These are phyloP conservation scores for Forpus xanthops DNA, from an alignment of 2,797 vertebrate genomes.

Conservation along the genomic window DNA sequence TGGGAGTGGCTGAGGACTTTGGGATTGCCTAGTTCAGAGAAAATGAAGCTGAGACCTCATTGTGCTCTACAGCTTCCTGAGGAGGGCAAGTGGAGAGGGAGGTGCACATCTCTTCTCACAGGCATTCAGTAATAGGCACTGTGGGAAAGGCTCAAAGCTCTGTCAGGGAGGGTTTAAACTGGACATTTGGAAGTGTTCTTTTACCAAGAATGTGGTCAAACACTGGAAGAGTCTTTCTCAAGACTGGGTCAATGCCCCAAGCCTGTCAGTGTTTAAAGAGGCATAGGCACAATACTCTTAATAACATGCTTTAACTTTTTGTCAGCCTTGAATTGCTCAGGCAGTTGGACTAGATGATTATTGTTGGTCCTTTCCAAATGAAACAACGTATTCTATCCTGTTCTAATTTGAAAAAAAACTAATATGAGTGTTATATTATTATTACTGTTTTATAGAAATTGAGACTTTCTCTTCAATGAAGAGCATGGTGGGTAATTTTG, in stretches of 20 bases:
- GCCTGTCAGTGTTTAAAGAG: background rate
- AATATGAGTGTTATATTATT: background rate
- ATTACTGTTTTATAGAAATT: background rate
- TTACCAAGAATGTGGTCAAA: background rate
- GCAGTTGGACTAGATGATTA: background rate
- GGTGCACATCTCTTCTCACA: background rate
- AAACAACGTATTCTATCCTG: background rate
- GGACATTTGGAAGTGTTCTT: background rate
- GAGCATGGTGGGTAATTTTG: background rate
- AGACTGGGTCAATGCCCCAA: background rate
- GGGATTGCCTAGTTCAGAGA: background rate
- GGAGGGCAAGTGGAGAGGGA: background rate
- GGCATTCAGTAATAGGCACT: accelerated
- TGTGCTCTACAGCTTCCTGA: background rate
- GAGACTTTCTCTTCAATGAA: background rate
- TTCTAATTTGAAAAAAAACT: background rate
- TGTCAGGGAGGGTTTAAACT: accelerated
- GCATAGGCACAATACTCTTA: background rate
- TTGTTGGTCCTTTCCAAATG: background rate
- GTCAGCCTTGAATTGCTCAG: background rate
- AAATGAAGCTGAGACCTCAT: background rate
- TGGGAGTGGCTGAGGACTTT: background rate
- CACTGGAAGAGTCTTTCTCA: background rate
- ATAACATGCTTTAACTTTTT: background rate
- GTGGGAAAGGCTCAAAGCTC: background rate